Percentiles rank a stretch among this genome's conserved stretches.
phyloP scores from a whole-genome alignment of 2,888 invertebrate species.

The Calameuta idolon region DNA sequence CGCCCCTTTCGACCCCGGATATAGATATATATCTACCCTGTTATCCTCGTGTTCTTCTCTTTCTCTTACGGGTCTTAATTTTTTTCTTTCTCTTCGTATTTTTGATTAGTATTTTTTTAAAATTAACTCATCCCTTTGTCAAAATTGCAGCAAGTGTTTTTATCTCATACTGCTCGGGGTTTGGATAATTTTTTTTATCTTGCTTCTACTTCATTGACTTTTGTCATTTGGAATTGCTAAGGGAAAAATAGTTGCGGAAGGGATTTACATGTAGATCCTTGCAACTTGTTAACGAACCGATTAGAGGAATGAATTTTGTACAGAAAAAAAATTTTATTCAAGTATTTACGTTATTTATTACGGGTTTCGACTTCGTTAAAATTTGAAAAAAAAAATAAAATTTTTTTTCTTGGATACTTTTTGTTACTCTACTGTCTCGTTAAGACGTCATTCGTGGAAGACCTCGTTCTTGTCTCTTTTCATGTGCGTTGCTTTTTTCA shows the following conservation, averaged over 20 bases:
- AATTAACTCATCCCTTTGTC: background rate
- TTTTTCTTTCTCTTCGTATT: background rate
- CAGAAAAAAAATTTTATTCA: slow-evolving; percentile 24
- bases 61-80: background rate
- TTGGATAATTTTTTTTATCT: background rate
- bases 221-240: background rate
- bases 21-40: too few relatives aligned
- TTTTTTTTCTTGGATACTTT: background rate
- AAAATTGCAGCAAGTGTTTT: background rate
- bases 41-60: background rate
- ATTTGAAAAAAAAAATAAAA: background rate
- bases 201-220: background rate
- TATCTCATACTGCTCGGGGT: background rate
- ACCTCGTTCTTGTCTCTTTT: background rate
- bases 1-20: background rate
- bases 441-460: background rate
- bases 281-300: slow-evolving; percentile 36
- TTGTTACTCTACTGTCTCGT: background rate
- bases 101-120: background rate
- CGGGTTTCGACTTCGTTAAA: slow-evolving; percentile 22
- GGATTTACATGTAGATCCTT: slow-evolving; percentile 22
- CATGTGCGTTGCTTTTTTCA: background rate
- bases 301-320: slow-evolving; percentile 12
- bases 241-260: background rate
- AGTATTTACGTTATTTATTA: slow-evolving; percentile 23